Evolutionary conservation across 2,888 invertebrate genomes (phyloP).

Genomic region (Meiosimyza decipiens): DNA sequence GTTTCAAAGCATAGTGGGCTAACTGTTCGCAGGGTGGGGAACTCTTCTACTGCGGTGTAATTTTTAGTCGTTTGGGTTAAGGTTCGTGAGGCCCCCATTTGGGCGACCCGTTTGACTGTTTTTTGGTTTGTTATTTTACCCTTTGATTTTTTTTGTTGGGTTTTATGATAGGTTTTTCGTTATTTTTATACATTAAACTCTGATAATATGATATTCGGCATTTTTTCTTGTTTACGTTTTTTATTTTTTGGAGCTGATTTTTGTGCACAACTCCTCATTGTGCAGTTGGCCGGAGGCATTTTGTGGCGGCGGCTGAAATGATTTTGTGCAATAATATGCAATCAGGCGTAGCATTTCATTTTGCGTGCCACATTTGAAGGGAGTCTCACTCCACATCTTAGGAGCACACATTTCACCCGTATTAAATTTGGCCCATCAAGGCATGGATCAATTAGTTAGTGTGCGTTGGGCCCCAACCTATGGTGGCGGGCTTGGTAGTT

Average conservation of each 20-base stretch:
- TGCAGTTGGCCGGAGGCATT: slow-evolving; percentile 37
- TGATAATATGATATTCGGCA: slow-evolving; percentile 51
- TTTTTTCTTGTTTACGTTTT: slow-evolving; percentile 2
- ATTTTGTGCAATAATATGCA: slow-evolving; percentile 44
- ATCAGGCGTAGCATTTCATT: slow-evolving; percentile 37
- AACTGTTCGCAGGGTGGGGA: background rate
- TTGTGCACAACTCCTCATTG: slow-evolving; percentile 5
- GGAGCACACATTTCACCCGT: no score
- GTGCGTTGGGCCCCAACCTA: no score
- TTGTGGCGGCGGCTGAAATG: slow-evolving; percentile 38
- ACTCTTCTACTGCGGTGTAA: slow-evolving; percentile 9
- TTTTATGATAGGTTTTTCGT: slow-evolving; percentile 21
- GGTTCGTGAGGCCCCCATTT: slow-evolving; percentile 28
- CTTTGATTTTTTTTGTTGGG: slow-evolving; percentile 34
- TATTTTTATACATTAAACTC: slow-evolving; percentile 43
- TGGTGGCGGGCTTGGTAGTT: no score
- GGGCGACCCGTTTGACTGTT: slow-evolving; percentile 22
- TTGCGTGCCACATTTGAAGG: background rate
- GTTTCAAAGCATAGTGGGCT: background rate
- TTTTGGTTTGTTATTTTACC: slow-evolving; percentile 23
- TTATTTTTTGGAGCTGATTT: slow-evolving; percentile 13
- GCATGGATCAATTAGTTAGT: no score
- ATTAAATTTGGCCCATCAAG: no score
- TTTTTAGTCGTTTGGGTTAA: slow-evolving; percentile 29
- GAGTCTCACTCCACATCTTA: no score